Percentiles rank a stretch among this genome's conserved stretches.
phyloP scores from a whole-genome alignment of 2,113 vertebrate genomes.

The Andinoacara biseriatus region DNA sequence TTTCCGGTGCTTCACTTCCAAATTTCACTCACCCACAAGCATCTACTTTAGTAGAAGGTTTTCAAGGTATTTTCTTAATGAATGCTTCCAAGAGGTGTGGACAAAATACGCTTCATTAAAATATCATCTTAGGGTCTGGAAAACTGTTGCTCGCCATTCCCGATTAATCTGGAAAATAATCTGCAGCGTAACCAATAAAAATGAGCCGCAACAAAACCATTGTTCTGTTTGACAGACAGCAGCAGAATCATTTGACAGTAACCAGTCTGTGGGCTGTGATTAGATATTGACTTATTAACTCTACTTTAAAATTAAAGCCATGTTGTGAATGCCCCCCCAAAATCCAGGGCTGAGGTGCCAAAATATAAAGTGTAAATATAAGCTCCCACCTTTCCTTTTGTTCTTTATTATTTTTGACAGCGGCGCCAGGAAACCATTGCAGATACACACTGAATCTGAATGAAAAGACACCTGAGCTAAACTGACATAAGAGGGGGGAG shows the following conservation, averaged over 20 bases:
- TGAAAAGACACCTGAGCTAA: not conserved
- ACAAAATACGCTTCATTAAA: not conserved
- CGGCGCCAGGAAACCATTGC: not conserved
- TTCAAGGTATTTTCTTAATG: not conserved
- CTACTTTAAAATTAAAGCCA: not conserved
- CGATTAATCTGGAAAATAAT: not conserved
- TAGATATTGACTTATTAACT: slow-evolving; percentile 15
- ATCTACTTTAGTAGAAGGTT: not conserved
- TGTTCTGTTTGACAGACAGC: not conserved
- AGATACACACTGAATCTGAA: not conserved
- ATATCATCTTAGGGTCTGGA: not conserved
- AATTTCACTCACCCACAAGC: not conserved
- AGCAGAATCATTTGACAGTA: not conserved
- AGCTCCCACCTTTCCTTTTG: not conserved
- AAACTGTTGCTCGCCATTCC: not conserved
- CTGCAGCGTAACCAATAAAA: not conserved
- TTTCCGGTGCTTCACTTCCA: not conserved
- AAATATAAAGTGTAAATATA: not conserved
- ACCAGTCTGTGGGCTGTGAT: not conserved
- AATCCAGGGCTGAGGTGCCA: not conserved
- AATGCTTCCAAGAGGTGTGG: not conserved
- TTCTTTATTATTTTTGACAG: not conserved
- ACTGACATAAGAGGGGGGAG: not conserved
- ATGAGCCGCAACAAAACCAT: not conserved
- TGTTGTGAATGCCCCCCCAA: not conserved